Base-by-base conservation (phyloP, 2,888 invertebrate genomes). In the Miltochrista miniata region DNA sequence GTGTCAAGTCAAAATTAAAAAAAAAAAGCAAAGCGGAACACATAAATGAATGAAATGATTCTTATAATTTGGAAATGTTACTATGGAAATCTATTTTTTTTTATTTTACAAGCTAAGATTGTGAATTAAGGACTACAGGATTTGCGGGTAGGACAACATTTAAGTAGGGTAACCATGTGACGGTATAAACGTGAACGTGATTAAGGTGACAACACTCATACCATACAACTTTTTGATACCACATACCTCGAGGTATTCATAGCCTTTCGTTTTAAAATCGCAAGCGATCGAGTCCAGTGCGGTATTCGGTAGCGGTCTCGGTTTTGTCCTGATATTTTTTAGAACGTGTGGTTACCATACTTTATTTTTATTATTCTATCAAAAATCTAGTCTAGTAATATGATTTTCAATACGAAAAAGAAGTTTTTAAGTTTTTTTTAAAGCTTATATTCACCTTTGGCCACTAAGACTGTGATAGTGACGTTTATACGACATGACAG, bases 191-290 rank as follows among this genome's bases (percentile, higher is more conserved):
- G 64, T 61, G 62, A 45, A 45, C 43, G 45, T 66, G 68, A 57
- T 41, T 42, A 52, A 62, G 63, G 55, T 72, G 70, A 74, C 72
- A 76, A 74, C 72, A 76, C 71, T 75, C 76, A 70, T 52, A 70
- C 54, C 76, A 70, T 52, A 70, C 54, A 69, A 48, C 54, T 51
- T 59, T 42, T 30, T 45, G 48, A 43, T 42, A 69, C 44, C 50
- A 81, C 81, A 80, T 82, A 82, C 81, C 81, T 82, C 37, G 61
- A 59, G 45, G 42, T 65, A 76, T 76, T 81, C 77, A 81, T 79
- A 72, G 80, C 79, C 77, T 81, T 73, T 45, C 60, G 44, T 33
- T 54, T 46, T 48, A 47, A 49, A 39, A 48, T 51, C 52, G 60
- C 60, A 55, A 51, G 35, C 58, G 61, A 62, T 48, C 54, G 55